These are phyloP conservation scores for Penaeus indicus DNA, from an alignment of 1,140 invertebrate genomes.

Conservation along the genomic window DNA sequence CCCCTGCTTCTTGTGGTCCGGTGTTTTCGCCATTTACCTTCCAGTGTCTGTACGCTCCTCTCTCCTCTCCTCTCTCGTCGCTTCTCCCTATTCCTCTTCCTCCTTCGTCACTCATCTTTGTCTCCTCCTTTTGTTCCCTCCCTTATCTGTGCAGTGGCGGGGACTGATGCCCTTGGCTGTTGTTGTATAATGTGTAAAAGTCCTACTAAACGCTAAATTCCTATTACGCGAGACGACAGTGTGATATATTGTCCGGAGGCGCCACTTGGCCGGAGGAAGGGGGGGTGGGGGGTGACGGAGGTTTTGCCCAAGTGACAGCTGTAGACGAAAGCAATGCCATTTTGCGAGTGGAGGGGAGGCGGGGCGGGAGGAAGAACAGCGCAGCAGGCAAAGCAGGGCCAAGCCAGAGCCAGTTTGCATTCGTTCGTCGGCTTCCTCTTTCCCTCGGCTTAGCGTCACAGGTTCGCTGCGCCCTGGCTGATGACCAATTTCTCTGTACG, in stretches of 20 bases:
- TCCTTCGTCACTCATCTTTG: neutral
- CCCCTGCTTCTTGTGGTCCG: neutral
- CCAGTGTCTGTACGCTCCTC: neutral
- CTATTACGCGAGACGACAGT: too few relatives aligned
- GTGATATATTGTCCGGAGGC: too few relatives aligned
- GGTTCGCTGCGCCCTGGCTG: too few relatives aligned
- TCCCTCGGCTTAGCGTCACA: too few relatives aligned
- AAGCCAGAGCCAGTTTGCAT: neutral
- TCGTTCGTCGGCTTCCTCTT: neutral
- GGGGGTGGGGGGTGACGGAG: too few relatives aligned
- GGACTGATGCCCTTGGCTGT: neutral
- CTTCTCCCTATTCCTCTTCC: neutral
- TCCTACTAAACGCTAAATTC: too few relatives aligned
- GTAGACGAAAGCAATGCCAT: too few relatives aligned
- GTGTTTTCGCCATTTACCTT: neutral
- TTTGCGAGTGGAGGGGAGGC: neutral
- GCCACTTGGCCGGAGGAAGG: too few relatives aligned
- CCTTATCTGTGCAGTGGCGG: neutral
- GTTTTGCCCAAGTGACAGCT: too few relatives aligned
- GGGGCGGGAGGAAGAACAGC: neutral
- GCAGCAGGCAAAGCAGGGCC: neutral
- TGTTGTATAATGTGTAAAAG: neutral
- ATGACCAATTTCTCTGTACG: too few relatives aligned
- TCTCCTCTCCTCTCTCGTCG: conserved; percentile 1
- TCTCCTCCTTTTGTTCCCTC: neutral